Base-by-base conservation (phyloP, 2,888 invertebrate genomes). In the Zaprionus obscuricornis region DNA sequence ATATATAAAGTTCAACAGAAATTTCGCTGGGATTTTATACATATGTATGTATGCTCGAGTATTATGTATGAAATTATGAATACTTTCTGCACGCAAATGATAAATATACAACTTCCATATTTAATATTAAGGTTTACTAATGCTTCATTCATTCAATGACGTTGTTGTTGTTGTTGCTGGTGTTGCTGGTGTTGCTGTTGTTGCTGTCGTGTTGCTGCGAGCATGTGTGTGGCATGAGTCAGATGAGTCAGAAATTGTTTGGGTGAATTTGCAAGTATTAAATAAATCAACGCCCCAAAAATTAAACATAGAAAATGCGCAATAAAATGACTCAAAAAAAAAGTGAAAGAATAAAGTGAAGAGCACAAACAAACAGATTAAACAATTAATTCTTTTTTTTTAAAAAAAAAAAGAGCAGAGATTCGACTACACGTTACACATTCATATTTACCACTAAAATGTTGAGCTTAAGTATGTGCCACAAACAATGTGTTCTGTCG, bases 371-470 rank as follows among this genome's bases (percentile, higher is more conserved):
- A 62, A 56, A 54, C 49, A 79, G 76, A 77, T 83, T 83, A 77
- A 58, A 54, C 60, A 83, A 77, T 77, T 83, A 83, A 77, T 75
- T 50, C 76, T 76, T 79, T 76, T 83, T 75, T 66, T 49, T 40
- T 43, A 64, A 57, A 50, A 43, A 52, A 59, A 56, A 42, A 54
- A 49, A 36, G 57, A 39, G 37, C 49, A 56, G 33, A 29, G 18
- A 31, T 14, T 31, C 11, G n/a, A 11, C 31, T 14, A 31, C 31
- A 13, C 31, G n/a, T 14, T 11, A 14, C 4, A 34, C 14, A 10
- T 29, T 17, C 39, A 39, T n/a, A n/a, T n/a, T n/a, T n/a, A n/a
- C n/a, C n/a, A n/a, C n/a, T n/a, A n/a, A n/a, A 45, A 36, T 50
- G 29, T 34, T 46, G 59, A 37, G 36, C 34, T 31, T 16, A 17